Percentiles rank a stretch among this genome's conserved stretches.
Conservation (phyloP, 2,113 vertebrate species). For the Echinops telfairi region DNA sequence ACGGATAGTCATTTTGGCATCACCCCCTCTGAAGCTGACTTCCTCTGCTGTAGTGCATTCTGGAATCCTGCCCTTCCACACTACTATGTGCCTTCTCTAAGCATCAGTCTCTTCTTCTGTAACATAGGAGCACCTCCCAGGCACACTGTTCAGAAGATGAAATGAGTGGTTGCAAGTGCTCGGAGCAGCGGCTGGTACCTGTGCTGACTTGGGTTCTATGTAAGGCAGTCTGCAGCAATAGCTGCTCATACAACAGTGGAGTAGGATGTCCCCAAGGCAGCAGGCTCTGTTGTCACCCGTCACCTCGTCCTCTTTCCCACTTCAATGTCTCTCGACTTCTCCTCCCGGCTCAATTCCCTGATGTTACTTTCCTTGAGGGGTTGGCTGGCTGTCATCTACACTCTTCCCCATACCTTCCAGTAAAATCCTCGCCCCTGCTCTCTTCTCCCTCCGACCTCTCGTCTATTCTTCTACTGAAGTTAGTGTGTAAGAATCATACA, state of each 20-base stretch:
- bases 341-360: not conserved
- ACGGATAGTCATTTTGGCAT: not conserved
- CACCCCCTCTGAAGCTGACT: too few relatives aligned
- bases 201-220: not conserved
- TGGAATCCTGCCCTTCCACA: fast-evolving
- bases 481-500: not conserved
- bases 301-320: not conserved
- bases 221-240: not conserved
- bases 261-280: not conserved
- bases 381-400: not conserved
- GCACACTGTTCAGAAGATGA: not conserved
- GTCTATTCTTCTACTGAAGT: not conserved
- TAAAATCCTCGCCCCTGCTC: too few relatives aligned
- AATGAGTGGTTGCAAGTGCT: not conserved
- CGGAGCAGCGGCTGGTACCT: not conserved
- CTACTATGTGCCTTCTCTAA: not conserved
- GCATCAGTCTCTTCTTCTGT: not conserved
- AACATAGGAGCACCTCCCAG: not conserved
- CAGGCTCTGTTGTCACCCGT: not conserved
- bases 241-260: not conserved
- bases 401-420: not conserved
- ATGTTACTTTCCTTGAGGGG: not conserved
- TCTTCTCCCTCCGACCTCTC: not conserved
- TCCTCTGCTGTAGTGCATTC: not conserved
- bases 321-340: not conserved